A percentile compares a stretch with the other conserved stretches of the same genome.
These are phyloP conservation scores for Exephanes ischioxanthus DNA, from an alignment of 2,888 invertebrate genomes.

Conservation along the genomic window DNA sequence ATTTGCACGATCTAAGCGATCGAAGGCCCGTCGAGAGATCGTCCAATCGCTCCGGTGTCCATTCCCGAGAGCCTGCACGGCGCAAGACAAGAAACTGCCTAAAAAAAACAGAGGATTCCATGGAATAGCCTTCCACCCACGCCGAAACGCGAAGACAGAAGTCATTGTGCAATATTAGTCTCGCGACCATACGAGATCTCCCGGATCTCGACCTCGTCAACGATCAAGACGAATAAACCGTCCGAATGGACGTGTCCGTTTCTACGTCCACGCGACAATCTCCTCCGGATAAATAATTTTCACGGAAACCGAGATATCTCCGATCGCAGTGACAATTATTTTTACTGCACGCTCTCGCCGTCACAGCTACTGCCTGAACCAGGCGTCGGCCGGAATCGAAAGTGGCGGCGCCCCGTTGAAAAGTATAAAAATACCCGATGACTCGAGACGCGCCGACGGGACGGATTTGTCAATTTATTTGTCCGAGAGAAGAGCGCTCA, in stretches of 20 bases:
- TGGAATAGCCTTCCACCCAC: conserved; percentile 37
- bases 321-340: neutral
- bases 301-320: neutral
- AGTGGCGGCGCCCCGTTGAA: neutral
- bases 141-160: neutral
- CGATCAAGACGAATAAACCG: neutral
- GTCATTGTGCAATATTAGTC: neutral
- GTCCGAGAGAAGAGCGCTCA: conserved; percentile 14
- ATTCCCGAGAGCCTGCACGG: conserved; percentile 14
- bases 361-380: neutral
- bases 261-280: neutral
- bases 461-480: conserved; percentile 53
- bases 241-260: neutral
- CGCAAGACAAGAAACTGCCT: conserved; percentile 3
- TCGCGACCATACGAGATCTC: neutral
- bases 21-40: conserved; percentile 57
- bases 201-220: neutral
- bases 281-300: neutral
- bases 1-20: neutral
- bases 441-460: conserved; percentile 43
- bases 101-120: neutral
- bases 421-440: conserved; percentile 59
- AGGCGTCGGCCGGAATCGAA: neutral
- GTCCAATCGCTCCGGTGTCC: conserved; percentile 74
- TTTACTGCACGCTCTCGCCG: neutral